Percentiles rank a stretch among this genome's conserved stretches.
These are phyloP conservation scores for Eulimnadia texana DNA, from an alignment of 1,140 invertebrate genomes.

Conservation along the genomic window DNA sequence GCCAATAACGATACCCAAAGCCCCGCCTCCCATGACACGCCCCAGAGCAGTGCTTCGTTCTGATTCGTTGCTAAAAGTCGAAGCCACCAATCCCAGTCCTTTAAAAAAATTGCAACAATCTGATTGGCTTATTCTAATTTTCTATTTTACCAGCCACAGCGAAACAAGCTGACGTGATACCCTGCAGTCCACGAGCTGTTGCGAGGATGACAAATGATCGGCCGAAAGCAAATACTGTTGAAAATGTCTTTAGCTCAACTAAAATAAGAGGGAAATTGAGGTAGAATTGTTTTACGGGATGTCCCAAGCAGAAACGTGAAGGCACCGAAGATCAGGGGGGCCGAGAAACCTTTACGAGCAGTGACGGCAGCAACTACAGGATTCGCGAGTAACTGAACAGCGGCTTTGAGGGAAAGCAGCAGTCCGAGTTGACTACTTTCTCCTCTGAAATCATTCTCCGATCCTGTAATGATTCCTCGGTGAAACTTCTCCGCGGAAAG, in stretches of 20 bases:
- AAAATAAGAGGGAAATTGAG: not conserved
- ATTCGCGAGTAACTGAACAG: slow-evolving; percentile 71
- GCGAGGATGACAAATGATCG: slow-evolving; percentile 56
- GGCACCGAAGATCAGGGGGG: slow-evolving; percentile 68
- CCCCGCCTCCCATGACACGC: slow-evolving; percentile 59
- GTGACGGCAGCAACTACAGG: slow-evolving; percentile 61
- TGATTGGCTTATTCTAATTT: not conserved
- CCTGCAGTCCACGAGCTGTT: slow-evolving; percentile 67
- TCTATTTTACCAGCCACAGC: slow-evolving; percentile 49
- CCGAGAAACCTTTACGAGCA: slow-evolving; percentile 51
- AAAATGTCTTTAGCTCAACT: slow-evolving; percentile 1
- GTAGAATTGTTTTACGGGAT: slow-evolving; percentile 40
- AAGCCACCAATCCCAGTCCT: slow-evolving; percentile 38
- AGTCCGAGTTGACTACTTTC: slow-evolving; percentile 65
- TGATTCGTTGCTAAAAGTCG: slow-evolving; percentile 36
- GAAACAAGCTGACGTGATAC: slow-evolving; percentile 67
- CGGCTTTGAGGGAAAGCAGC: slow-evolving; percentile 68
- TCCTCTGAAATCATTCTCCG: slow-evolving; percentile 31
- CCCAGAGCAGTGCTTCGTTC: slow-evolving; percentile 55
- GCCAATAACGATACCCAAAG: slow-evolving; percentile 57
- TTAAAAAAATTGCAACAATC: not conserved
- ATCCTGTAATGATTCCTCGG: slow-evolving; percentile 5
- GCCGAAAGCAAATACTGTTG: slow-evolving; percentile 60
- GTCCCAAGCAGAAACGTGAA: slow-evolving; percentile 63
- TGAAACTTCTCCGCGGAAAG: slow-evolving; percentile 8